Percentiles rank a stretch among this genome's conserved stretches.
Evolutionary conservation across 1,140 invertebrate genomes (phyloP).

Genomic region (Drosophila eugracilis): DNA sequence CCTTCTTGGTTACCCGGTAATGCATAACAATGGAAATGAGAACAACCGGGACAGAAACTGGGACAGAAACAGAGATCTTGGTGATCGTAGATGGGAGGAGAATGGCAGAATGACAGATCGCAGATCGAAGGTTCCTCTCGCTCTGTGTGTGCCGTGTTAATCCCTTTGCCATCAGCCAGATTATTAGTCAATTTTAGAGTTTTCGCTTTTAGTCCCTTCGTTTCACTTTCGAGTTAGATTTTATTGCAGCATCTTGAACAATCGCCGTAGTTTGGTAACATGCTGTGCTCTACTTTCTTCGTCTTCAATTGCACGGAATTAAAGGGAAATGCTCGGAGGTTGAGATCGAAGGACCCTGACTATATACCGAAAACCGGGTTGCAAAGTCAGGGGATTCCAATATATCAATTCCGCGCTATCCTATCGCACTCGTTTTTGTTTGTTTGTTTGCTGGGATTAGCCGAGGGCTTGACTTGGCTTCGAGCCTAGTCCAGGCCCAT

Average conservation of each 20-base stretch:
- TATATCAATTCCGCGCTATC: background rate
- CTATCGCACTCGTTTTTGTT: slow-evolving; percentile 38
- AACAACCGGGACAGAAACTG: background rate
- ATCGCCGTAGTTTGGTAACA: slow-evolving; percentile 57
- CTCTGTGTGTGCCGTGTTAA: slow-evolving; percentile 57
- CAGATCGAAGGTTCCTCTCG: slow-evolving; percentile 22
- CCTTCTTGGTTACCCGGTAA: slow-evolving; percentile 8
- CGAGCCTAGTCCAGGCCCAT: slow-evolving; percentile 20
- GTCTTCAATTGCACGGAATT: slow-evolving; percentile 51
- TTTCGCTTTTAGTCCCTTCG: slow-evolving; percentile 34
- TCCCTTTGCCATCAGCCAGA: slow-evolving; percentile 78
- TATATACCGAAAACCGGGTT: slow-evolving; percentile 44
- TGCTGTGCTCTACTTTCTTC: slow-evolving; percentile 50
- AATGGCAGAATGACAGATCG: too few relatives aligned
- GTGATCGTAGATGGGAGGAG: too few relatives aligned
- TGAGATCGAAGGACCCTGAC: slow-evolving; percentile 9
- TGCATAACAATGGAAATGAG: slow-evolving; percentile 59
- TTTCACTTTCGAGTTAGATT: slow-evolving; percentile 73
- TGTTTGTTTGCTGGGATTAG: slow-evolving; percentile 74
- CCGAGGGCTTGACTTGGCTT: slow-evolving; percentile 43
- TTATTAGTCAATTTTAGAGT: slow-evolving; percentile 74
- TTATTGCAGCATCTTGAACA: slow-evolving; percentile 84
- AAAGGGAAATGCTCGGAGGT: slow-evolving; percentile 39
- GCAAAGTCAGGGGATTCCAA: slow-evolving; percentile 36
- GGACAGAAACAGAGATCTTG: background rate